Evolutionary conservation across 2,888 invertebrate species (phyloP), one percentile per base, ranked within the genome.

Genomic region (Alloscopus bannaensis): DNA sequence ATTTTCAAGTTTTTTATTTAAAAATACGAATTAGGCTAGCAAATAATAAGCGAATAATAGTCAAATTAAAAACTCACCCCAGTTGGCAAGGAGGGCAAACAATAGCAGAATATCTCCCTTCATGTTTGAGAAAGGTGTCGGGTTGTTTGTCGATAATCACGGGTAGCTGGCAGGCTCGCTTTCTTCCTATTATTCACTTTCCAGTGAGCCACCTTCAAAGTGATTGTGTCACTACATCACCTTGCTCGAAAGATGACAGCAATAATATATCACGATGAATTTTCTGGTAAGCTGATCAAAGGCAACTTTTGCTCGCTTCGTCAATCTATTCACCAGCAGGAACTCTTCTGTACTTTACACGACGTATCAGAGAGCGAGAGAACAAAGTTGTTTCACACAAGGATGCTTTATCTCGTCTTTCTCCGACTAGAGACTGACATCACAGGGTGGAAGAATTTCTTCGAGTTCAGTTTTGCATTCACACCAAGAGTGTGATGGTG

Each of bases 61-160:
- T n/a, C n/a, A n/a, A n/a, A n/a, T n/a, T n/a, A 60, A 22, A 20
- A 11, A 65, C 76, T 76, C 29, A 76, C 76, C 76, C 76, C 76
- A 76, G 55, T 76, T 76, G 3, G 76, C 76, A 24, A 76, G 69
- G 28, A 76, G 76, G 18, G 76, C 76, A 69, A 76, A 76, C 60
- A 76, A 59, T 28, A 76, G 55, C 1, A 76, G 22, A 24, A 76
- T 52, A 40, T 75, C 75, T 18, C 75, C 75, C 60, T 75, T 75
- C 75, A 75, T 75, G 57, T 8, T 60, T 20, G 18, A 31, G 57
- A 57, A 18, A 8, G 16, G n/a, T 22, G 24, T 55, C 26, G 13
- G n/a, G 29, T 8, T 59, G 29, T 29, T 31, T 29, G 16, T 29
- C 11, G 11, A 13, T 47, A 47, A 47, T 3, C 4, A 47, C n/a